phyloP scores from a whole-genome alignment of 2,113 vertebrate genomes.

The Cranoglanis bouderius region DNA sequence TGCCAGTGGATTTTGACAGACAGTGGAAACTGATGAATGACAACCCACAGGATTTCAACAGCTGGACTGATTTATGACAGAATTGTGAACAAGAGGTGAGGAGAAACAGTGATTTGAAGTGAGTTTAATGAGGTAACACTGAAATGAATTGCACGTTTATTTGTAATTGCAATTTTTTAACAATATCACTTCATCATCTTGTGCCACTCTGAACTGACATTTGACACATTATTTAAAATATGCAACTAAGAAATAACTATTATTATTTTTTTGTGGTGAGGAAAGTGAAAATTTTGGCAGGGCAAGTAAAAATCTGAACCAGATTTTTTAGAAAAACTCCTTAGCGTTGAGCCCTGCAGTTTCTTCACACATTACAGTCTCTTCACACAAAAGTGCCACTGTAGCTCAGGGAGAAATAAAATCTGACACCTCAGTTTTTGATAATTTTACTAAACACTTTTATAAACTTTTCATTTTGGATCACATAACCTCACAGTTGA shows the following conservation, averaged over 20 bases:
- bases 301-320: no score
- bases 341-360: no score
- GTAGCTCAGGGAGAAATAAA: neutral
- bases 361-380: neutral
- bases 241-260: no score
- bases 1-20: slow-evolving; percentile 76
- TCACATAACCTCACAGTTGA: neutral
- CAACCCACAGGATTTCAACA: slow-evolving; percentile 77
- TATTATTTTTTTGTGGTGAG: no score
- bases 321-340: no score
- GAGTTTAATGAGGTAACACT: neutral
- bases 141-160: neutral
- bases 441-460: neutral
- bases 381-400: neutral
- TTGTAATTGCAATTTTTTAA: neutral
- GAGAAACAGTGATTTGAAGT: neutral
- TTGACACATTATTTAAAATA: no score
- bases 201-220: neutral
- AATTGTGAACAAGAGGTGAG: slow-evolving; percentile 84
- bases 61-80: slow-evolving; percentile 81
- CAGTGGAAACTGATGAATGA: slow-evolving; percentile 73
- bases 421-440: neutral
- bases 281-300: no score
- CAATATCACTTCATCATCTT: neutral
- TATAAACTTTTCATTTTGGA: neutral